Conservation (phyloP, 1,140 invertebrate species). For the Dreissena rostriformis region DNA sequence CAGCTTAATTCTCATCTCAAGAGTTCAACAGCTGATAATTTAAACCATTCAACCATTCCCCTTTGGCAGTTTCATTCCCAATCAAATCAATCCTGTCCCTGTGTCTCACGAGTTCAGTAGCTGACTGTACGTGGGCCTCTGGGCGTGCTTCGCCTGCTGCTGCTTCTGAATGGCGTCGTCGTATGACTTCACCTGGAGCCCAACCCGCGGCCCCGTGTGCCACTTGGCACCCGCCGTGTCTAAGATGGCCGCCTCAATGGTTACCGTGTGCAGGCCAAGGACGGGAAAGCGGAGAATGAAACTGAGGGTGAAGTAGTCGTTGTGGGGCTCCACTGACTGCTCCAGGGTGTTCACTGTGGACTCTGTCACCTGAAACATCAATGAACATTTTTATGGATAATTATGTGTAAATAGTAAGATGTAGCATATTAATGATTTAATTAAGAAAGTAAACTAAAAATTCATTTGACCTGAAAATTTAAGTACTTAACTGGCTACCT, state of each 20-base stretch:
- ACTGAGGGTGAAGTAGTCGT: constrained; percentile 91
- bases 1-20: too few species aligned
- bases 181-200: constrained; percentile 87
- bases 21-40: too few species aligned
- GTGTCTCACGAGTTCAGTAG: constrained; percentile 9
- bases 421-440: too few species aligned
- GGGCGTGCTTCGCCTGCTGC: constrained; percentile 43
- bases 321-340: constrained; percentile 88
- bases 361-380: constrained; percentile 69
- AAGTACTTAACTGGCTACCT: constrained; percentile 32
- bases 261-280: constrained; percentile 83
- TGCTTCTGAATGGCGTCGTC: constrained; percentile 83
- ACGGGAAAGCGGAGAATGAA: constrained; percentile 86
- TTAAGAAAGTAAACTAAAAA: too few species aligned
- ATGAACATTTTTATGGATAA: background rate
- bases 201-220: constrained; percentile 88
- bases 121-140: constrained; percentile 39
- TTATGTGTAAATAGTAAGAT: too few species aligned
- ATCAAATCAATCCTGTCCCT: background rate
- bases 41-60: too few species aligned
- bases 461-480: too few species aligned
- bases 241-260: constrained; percentile 88
- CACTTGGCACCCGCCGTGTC: constrained; percentile 88
- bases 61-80: background rate
- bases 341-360: constrained; percentile 83